Percentiles rank a stretch among this genome's conserved stretches.
Conservation (phyloP, 2,113 vertebrate genomes). For the Microtus richardsoni region DNA sequence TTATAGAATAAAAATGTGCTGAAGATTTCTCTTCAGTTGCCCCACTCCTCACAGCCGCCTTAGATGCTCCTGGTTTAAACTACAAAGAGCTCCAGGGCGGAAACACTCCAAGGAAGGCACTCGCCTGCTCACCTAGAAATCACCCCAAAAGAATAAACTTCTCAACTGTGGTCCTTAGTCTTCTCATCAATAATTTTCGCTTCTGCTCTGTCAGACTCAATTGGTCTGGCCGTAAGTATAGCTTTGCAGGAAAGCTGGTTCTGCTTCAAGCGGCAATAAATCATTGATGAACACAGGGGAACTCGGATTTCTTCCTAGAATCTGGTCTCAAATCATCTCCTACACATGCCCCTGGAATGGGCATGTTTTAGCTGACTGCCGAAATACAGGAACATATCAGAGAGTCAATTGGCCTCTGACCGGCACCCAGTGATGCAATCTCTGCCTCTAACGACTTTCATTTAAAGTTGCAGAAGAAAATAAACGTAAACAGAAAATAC, state of each 20-base stretch:
- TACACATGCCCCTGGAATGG: slow-evolving; percentile 13
- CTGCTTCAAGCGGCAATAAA: slow-evolving; percentile 62
- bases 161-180: slow-evolving; percentile 27
- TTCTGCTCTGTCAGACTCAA: slow-evolving; percentile 70
- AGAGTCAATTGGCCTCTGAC: slow-evolving; percentile 62
- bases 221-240: slow-evolving; percentile 62
- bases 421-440: slow-evolving; percentile 41
- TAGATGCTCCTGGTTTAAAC: not conserved
- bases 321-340: slow-evolving; percentile 62
- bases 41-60: not conserved
- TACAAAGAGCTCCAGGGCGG: not conserved
- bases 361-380: slow-evolving; percentile 63
- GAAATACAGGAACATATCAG: slow-evolving; percentile 53
- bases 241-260: slow-evolving; percentile 68
- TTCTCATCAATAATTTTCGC: slow-evolving; percentile 72
- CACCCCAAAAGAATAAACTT: slow-evolving; percentile 56
- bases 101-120: not conserved
- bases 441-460: slow-evolving; percentile 56
- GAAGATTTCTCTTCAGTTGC: not conserved
- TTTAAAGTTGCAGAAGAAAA: slow-evolving; percentile 66
- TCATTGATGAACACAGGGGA: slow-evolving; percentile 60
- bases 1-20: not conserved
- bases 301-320: slow-evolving; percentile 60
- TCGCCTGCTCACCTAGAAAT: slow-evolving; percentile 33
- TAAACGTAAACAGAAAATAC: slow-evolving; percentile 62